Percentiles rank a stretch among this genome's conserved stretches.
phyloP scores from a whole-genome alignment of 2,888 invertebrate genomes.

The Campoplex capitator region DNA sequence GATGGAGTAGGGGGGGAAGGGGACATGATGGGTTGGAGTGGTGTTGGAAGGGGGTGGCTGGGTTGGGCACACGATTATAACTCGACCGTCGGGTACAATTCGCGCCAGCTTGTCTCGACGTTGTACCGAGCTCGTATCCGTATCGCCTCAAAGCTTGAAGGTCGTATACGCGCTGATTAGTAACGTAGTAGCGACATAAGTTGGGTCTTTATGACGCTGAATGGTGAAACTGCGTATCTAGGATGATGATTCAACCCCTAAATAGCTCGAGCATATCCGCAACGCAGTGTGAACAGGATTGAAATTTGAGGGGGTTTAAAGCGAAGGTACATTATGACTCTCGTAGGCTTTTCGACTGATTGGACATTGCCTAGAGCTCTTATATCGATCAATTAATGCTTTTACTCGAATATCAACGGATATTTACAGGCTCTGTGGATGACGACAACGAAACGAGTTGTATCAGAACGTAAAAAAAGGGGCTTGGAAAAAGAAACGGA shows the following conservation, averaged over 20 bases:
- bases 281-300: conserved; percentile 37
- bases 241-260: conserved; percentile 22
- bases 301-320: conserved; percentile 36
- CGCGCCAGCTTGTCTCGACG: conserved; percentile 62
- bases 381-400: neutral
- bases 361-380: conserved; percentile 59
- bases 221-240: neutral
- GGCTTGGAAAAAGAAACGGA: neutral
- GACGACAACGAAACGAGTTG: conserved; percentile 59
- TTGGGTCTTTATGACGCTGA: neutral
- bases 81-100: conserved; percentile 60
- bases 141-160: neutral
- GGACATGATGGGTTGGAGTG: conserved; percentile 2
- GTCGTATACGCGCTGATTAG: neutral
- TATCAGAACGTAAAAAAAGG: conserved; percentile 37
- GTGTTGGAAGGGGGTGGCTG: conserved; percentile 33
- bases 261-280: conserved; percentile 15
- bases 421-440: neutral
- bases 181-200: neutral
- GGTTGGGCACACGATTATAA: conserved; percentile 60
- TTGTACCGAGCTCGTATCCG: conserved; percentile 17
- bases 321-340: neutral
- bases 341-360: conserved; percentile 73
- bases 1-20: neutral
- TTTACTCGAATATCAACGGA: neutral